Evolutionary conservation across 2,888 invertebrate species (phyloP).

Genomic region (Aethes cnicana): DNA sequence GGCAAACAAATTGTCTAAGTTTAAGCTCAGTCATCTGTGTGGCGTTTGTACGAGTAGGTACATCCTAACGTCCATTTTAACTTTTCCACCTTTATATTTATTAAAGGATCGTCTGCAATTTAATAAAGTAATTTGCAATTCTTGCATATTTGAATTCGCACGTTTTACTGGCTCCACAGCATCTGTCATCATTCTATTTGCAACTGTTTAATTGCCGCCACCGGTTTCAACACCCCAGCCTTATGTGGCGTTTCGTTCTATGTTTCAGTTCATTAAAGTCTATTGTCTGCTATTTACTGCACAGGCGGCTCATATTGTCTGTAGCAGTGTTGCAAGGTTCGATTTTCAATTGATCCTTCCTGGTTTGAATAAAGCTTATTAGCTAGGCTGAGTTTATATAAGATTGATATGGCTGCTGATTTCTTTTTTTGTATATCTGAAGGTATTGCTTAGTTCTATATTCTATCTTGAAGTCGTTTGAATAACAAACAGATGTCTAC

Average conservation of each 20-base stretch:
- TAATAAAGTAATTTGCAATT: too few relatives aligned
- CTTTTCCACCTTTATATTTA: too few relatives aligned
- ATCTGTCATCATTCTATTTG: slow-evolving; percentile 20
- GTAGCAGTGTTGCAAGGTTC: slow-evolving; percentile 35
- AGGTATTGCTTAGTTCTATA: not conserved
- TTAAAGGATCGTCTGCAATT: too few relatives aligned
- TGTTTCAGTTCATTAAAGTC: slow-evolving; percentile 44
- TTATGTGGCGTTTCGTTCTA: slow-evolving; percentile 45
- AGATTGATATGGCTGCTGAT: not conserved
- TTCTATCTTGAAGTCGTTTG: not conserved
- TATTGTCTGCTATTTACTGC: slow-evolving; percentile 48
- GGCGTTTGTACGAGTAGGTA: too few relatives aligned
- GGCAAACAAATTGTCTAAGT: too few relatives aligned
- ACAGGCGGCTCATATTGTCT: slow-evolving; percentile 37
- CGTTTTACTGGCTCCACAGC: slow-evolving; percentile 1
- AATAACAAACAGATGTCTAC: too few relatives aligned
- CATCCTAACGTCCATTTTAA: too few relatives aligned
- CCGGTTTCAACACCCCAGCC: slow-evolving; percentile 40
- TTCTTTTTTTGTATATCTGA: not conserved
- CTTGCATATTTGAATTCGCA: not conserved
- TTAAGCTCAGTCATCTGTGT: too few relatives aligned
- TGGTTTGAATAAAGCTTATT: slow-evolving; percentile 20
- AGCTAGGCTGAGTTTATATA: slow-evolving; percentile 2
- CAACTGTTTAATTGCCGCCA: slow-evolving; percentile 32
- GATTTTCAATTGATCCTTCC: slow-evolving; percentile 36